phyloP scores from a whole-genome alignment of 2,797 vertebrate genomes.

The Trachurus trachurus region DNA sequence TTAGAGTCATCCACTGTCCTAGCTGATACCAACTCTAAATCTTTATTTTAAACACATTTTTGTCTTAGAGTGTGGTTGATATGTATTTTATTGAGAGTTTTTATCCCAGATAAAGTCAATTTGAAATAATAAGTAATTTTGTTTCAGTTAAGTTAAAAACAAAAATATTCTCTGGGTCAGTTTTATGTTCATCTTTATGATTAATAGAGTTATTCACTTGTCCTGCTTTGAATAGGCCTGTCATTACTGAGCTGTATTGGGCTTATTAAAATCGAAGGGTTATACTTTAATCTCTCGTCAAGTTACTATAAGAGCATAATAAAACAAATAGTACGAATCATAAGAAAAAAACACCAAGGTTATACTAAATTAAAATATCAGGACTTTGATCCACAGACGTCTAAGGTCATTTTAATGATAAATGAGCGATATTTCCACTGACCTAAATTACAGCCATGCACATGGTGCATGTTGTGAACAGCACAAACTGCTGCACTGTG shows the following conservation, averaged over 20 bases:
- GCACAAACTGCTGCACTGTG: background rate
- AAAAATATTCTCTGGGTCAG: background rate
- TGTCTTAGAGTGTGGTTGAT: too few relatives aligned
- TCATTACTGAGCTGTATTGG: background rate
- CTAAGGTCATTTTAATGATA: constrained; percentile 20
- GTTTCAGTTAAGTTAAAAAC: too few relatives aligned
- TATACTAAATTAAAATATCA: background rate
- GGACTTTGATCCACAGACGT: constrained; percentile 1
- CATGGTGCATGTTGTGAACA: background rate
- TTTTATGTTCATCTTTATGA: background rate
- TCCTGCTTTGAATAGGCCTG: background rate
- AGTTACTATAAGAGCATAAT: constrained; percentile 15
- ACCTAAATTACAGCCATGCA: constrained; percentile 8
- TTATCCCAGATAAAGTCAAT: too few relatives aligned
- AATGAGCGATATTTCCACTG: background rate
- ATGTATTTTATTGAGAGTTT: too few relatives aligned
- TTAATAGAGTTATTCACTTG: too few relatives aligned
- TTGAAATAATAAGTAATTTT: too few relatives aligned
- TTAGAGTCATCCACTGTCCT: too few relatives aligned
- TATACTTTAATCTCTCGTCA: background rate
- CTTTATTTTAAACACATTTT: too few relatives aligned
- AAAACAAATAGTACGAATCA: background rate
- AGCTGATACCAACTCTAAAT: too few relatives aligned
- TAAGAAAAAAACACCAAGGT: background rate
- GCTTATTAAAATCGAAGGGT: too few relatives aligned